Conservation (phyloP, 1,140 invertebrate species). For the Trichomalopsis sarcophagae region DNA sequence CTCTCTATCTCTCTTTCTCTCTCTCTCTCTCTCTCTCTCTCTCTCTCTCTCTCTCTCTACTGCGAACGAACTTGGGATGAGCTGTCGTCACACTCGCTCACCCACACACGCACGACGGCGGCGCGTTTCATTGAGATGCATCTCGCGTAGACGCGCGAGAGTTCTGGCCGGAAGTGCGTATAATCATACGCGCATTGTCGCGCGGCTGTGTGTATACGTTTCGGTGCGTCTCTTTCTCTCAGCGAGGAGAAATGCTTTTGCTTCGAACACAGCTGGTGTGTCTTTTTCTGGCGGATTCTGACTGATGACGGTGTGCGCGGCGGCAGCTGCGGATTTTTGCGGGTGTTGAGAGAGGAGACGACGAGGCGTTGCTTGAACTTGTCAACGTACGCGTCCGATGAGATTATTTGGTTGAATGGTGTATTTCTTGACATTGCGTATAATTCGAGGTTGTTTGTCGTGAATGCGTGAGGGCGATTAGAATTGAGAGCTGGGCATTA, state of each 20-base stretch:
- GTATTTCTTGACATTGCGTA: neutral
- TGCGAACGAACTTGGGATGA: neutral
- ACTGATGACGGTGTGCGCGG: neutral
- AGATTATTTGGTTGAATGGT: too few species aligned
- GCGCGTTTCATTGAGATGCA: conserved; percentile 71
- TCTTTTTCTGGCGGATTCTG: neutral
- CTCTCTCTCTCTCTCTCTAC: neutral
- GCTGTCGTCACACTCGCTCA: neutral
- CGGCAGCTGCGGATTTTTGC: neutral
- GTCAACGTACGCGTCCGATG: too few species aligned
- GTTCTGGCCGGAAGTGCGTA: conserved; percentile 64
- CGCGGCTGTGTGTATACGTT: conserved; percentile 59
- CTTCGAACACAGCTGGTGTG: neutral
- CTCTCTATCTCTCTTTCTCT: neutral
- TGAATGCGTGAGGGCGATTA: neutral
- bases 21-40: neutral
- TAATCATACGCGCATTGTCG: conserved; percentile 68
- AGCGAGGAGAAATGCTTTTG: conserved; percentile 25
- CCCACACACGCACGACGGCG: conserved; percentile 12
- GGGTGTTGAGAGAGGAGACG: too few species aligned
- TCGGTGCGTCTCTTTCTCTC: conserved; percentile 47
- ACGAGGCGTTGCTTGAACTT: too few species aligned
- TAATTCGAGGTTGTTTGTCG: too few species aligned
- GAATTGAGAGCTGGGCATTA: neutral
- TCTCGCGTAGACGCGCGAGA: conserved; percentile 64